Conservation (phyloP, 1,140 invertebrate genomes). For the Brevipalpus yothersi region DNA sequence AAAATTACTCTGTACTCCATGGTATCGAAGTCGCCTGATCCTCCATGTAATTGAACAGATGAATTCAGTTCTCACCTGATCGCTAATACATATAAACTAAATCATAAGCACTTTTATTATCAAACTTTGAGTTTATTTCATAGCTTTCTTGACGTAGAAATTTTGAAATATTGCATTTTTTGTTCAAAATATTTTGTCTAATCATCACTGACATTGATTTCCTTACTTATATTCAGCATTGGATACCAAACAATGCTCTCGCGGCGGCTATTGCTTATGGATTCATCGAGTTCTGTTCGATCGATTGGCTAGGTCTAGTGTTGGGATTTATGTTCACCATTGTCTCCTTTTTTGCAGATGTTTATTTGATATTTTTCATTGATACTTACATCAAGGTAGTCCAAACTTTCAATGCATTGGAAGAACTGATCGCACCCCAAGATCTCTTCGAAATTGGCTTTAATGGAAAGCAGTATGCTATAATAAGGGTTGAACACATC, state of each 20-base stretch:
- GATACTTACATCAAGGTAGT: too few relatives aligned
- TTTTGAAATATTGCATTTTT: too few relatives aligned
- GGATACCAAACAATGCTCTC: conserved; percentile 97
- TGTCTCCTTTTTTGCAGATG: conserved; percentile 98
- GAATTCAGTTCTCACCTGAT: too few relatives aligned
- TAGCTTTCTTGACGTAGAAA: too few relatives aligned
- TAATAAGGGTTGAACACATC: conserved; percentile 95
- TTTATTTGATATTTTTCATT: too few relatives aligned
- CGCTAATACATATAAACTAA: too few relatives aligned
- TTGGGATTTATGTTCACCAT: conserved; percentile 99
- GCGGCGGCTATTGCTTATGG: conserved; percentile 94
- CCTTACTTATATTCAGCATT: conserved; percentile 44
- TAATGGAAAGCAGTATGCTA: conserved; percentile 95
- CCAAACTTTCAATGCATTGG: conserved; percentile 94
- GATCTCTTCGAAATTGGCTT: conserved; percentile 80
- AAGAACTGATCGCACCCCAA: conserved; percentile 96
- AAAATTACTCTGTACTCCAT: too few relatives aligned
- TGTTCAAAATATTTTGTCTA: too few relatives aligned
- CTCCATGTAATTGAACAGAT: too few relatives aligned
- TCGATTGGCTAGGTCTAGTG: conserved; percentile 88
- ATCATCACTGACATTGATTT: conserved; percentile 3
- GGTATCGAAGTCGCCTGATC: too few relatives aligned
- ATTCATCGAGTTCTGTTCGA: conserved; percentile 81
- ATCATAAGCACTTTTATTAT: too few relatives aligned
- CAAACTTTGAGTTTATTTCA: too few relatives aligned